Base-by-base conservation (phyloP, 2,888 invertebrate species). In the Didymodactylos carnosus region DNA sequence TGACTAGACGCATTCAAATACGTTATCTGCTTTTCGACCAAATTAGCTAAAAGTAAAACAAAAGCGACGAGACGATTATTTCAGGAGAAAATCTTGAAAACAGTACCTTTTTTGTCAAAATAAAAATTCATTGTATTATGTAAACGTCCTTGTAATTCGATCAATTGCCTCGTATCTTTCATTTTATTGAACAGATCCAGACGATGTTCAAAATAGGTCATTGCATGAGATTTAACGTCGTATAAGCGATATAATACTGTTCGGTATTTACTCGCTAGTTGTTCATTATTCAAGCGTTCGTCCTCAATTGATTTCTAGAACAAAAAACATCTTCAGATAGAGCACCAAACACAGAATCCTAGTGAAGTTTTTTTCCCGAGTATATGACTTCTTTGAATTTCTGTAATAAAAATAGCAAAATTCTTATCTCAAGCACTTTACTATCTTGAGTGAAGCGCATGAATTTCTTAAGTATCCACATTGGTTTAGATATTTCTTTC, bases 81-180 rank as follows among this genome's bases (percentile, higher is more conserved):
- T 3, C 23, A 43, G 7, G 39, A 71, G n/a, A 39, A n/a, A 49
- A 46, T n/a, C 14, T 11, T 71, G 19, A 46, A 27, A 27, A 1
- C n/a, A 4, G 39, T 73, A 73, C 73, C 39, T 69, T 39, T 46
- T 39, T 70, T 69, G 19, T 69, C 62, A 25, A 49, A 69, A 41
- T 62, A 73, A 27, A 69, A 23, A 25, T 49, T 70, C 39, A 73
- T 35, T 23, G 73, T 46, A 69, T 49, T 25, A 39, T 73, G 73
- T 49, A 73, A 49, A 70, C 73, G 43, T 39, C 39, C 39, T 46
- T 73, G 73, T 39, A 73, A 46, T 14, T 69, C 69, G 29, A 73
- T 70, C n/a, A 73, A 62, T 70, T 73, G 73, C 25, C 73, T 46
- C 39, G 41, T 70, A 46, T 73, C 73, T 27, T 39, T 70, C 4